Evolutionary conservation across 2,113 vertebrate species (phyloP).

Genomic region (Diadophis punctatus): DNA sequence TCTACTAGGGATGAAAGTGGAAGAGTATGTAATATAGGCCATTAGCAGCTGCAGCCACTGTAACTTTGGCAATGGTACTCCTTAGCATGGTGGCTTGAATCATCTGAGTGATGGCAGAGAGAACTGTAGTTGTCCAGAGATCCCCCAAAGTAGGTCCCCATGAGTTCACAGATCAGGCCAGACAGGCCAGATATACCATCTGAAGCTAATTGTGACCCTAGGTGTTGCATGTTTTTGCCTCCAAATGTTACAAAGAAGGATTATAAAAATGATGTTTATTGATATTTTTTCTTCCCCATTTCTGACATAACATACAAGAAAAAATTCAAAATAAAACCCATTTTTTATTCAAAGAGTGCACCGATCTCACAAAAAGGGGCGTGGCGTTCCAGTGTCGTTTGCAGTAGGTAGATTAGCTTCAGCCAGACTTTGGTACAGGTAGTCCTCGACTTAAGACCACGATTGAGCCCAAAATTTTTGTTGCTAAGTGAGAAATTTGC

Average conservation of each 20-base stretch:
- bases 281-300: background rate
- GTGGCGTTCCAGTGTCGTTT: too few relatives aligned
- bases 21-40: background rate
- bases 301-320: background rate
- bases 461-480: background rate
- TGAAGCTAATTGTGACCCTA: background rate
- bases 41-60: background rate
- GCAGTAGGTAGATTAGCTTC: background rate
- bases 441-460: background rate
- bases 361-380: background rate
- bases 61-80: background rate
- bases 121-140: background rate
- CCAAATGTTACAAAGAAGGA: background rate
- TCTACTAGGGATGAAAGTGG: background rate
- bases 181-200: background rate
- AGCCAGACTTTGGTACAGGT: background rate
- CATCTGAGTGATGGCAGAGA: background rate
- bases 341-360: background rate
- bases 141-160: background rate
- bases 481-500: background rate
- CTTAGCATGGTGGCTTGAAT: background rate
- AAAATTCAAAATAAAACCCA: background rate
- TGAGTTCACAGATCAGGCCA: background rate
- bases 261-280: background rate
- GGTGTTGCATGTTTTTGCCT: background rate